Base-by-base conservation (phyloP, 2,797 vertebrate genomes). In the Karalla daura region DNA sequence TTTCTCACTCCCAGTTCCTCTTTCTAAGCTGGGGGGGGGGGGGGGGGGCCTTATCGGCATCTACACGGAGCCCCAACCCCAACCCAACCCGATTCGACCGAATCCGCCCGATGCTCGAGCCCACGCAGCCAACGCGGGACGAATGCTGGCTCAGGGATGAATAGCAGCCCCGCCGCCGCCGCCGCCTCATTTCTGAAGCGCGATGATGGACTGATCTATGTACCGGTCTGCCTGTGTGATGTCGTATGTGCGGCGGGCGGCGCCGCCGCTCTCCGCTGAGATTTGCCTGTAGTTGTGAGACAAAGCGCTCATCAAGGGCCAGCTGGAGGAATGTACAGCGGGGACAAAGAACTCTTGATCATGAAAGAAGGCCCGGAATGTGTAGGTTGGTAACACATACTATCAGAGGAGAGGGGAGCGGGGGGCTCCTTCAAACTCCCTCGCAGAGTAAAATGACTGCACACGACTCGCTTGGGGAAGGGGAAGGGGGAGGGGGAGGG, bases 371-470 rank as follows among this genome's bases (percentile, higher is more conserved):
- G 61, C 7, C 25, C 36, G n/a, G 27, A 50, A 28, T 39, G 49
- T 59, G 28, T 9, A 59, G 61, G 41, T 27, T 36, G 55, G 49
- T 39, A 64, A 63, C n/a, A 63, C 54, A 51, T 17, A 49, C n/a
- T n/a, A n/a, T 52, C 24, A 14, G 7, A 15, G 11, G 28, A 27
- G 27, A 32, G 72, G 62, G 25, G 45, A 59, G 32, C 30, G 28
- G 13, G 12, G 7, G 20, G 13, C 62, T 35, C 13, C 45, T 76
- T 71, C 30, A 40, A 51, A 66, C 13, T 63, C 61, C 28, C 45
- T 35, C 46, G 53, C 0, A 68, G n/a, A 44, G 46, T 51, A 44
- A 55, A 50, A 58, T 35, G 59, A 60, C 60, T 56, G 66, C 50
- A 40, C 58, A 58, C 15, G 8, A 52, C 50, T 74, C 61, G 50